These are phyloP conservation scores for Drosophila nigrodunni DNA, from an alignment of 1,140 invertebrate species.

Conservation along the genomic window DNA sequence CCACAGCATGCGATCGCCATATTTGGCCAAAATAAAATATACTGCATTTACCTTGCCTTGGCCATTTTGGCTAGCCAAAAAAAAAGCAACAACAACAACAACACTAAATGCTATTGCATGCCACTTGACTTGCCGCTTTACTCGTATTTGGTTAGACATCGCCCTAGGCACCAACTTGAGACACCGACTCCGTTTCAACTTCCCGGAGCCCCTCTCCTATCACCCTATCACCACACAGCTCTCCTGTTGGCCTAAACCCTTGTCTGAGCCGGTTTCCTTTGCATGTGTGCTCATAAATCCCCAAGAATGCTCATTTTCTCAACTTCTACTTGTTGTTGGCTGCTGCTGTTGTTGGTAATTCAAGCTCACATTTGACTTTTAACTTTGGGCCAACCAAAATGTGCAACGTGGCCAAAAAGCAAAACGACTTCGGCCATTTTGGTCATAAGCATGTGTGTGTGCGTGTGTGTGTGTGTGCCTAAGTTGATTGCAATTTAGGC, in stretches of 20 bases:
- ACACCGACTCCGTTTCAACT: neutral
- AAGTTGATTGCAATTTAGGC: slow-evolving; percentile 56
- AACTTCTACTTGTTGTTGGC: slow-evolving; percentile 19
- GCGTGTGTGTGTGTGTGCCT: slow-evolving; percentile 36
- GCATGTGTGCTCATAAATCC: slow-evolving; percentile 77
- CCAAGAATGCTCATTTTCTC: slow-evolving; percentile 75
- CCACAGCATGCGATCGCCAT: slow-evolving; percentile 80
- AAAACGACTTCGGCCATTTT: slow-evolving; percentile 69
- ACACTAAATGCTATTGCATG: slow-evolving; percentile 62
- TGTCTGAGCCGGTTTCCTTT: slow-evolving; percentile 57
- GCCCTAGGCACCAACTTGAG: slow-evolving; percentile 65
- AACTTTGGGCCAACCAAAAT: slow-evolving; percentile 73
- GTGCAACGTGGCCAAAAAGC: slow-evolving; percentile 71
- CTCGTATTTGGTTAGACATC: slow-evolving; percentile 81
- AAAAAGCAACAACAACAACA: no score
- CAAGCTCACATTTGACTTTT: slow-evolving; percentile 81
- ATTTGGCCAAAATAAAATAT: slow-evolving; percentile 70
- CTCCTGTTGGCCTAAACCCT: slow-evolving; percentile 23
- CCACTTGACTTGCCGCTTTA: slow-evolving; percentile 79
- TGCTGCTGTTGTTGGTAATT: slow-evolving; percentile 64
- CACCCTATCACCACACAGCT: slow-evolving; percentile 1
- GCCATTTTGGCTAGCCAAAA: slow-evolving; percentile 49
- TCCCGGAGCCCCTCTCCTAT: neutral
- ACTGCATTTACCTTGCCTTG: slow-evolving; percentile 69
- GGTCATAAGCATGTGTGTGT: slow-evolving; percentile 43